phyloP scores from a whole-genome alignment of 2,797 vertebrate genomes.

The Glyptemys insculpta region DNA sequence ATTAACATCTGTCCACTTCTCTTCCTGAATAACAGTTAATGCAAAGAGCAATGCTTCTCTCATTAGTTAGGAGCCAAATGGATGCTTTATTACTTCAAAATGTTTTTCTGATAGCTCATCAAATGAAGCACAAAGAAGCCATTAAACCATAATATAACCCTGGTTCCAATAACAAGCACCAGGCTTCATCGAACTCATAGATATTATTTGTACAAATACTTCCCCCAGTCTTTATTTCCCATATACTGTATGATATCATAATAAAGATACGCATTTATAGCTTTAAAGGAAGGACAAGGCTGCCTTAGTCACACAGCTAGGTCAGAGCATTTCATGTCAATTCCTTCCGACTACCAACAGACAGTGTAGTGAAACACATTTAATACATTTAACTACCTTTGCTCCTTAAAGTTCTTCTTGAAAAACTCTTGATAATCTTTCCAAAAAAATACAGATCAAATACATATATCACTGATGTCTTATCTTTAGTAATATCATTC shows the following conservation, averaged over 20 bases:
- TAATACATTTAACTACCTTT: constrained; percentile 1
- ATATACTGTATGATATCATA: background rate
- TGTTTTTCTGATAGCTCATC: constrained; percentile 78
- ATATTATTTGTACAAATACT: constrained; percentile 26
- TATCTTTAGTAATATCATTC: background rate
- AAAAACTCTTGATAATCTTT: background rate
- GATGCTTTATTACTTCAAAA: constrained; percentile 80
- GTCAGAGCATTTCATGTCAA: rapidly evolving
- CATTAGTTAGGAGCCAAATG: constrained; percentile 79
- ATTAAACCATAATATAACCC: constrained; percentile 79
- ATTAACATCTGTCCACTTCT: constrained; percentile 69
- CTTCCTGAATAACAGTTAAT: constrained; percentile 81
- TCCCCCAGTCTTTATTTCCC: background rate
- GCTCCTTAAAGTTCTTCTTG: background rate
- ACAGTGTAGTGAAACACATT: background rate
- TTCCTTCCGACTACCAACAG: background rate
- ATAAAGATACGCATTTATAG: constrained; percentile 20
- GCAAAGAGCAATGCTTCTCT: constrained; percentile 76
- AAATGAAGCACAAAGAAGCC: constrained; percentile 75
- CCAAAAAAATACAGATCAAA: background rate
- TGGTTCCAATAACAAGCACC: constrained; percentile 46
- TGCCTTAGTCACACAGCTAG: background rate
- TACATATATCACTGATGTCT: background rate
- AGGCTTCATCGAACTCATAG: constrained; percentile 27
- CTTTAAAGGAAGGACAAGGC: background rate